Conservation (phyloP, 92 coral and sea anemone species). For the Parazoanthus atlanticus region DNA sequence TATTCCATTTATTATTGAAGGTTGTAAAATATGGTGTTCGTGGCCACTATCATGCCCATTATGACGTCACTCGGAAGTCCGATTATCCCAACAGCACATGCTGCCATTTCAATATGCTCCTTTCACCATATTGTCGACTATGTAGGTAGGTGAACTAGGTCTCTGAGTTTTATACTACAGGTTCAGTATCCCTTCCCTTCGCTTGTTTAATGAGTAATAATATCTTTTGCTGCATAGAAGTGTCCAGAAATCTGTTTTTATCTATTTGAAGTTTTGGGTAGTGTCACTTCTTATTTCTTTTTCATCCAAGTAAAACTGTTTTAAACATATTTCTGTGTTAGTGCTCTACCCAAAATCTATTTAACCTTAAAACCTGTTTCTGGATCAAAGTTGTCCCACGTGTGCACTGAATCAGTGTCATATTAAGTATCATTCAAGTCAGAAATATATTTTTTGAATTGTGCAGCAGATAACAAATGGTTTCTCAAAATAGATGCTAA, state of each 20-base stretch:
- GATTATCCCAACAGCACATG: slow-evolving; percentile 76
- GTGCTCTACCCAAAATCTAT: background rate
- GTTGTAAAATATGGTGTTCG: slow-evolving; percentile 88
- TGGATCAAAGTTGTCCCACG: no score
- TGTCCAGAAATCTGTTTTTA: background rate
- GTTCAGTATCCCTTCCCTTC: background rate
- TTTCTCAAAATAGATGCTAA: no score
- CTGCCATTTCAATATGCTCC: slow-evolving; percentile 49
- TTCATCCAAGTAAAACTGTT: no score
- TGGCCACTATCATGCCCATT: slow-evolving; percentile 97
- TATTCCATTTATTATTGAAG: slow-evolving; percentile 32
- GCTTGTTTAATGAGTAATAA: no score
- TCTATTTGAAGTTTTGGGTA: background rate
- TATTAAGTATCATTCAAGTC: no score
- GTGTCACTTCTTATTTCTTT: background rate
- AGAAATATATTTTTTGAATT: no score
- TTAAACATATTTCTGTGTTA: background rate
- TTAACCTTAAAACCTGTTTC: background rate
- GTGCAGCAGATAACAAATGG: no score
- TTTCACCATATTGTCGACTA: slow-evolving; percentile 24
- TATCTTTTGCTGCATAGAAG: background rate
- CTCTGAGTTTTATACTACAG: background rate
- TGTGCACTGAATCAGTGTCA: no score
- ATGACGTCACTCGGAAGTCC: slow-evolving; percentile 72
- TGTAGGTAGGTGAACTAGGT: slow-evolving; percentile 27